Evolutionary conservation across 2,888 invertebrate genomes (phyloP).

Genomic region (Meiosimyza platycephala): DNA sequence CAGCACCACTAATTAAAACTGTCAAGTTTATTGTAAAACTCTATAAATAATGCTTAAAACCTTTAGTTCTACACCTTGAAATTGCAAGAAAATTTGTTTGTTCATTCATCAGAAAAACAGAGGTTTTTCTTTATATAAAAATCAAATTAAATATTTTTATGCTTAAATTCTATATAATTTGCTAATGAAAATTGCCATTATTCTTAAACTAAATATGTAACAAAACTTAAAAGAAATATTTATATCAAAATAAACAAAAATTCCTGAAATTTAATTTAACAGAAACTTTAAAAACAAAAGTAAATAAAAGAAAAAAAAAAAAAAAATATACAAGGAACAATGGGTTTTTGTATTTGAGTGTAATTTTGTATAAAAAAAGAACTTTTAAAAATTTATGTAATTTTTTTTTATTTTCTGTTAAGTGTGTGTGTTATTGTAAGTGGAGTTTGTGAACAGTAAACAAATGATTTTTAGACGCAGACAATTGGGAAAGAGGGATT

Average conservation of each 20-base stretch:
- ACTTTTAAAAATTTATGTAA: constrained; percentile 13
- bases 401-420: constrained; percentile 34
- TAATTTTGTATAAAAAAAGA: constrained; percentile 40
- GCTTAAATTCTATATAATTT: no score
- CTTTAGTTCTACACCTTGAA: neutral
- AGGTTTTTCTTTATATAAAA: no score
- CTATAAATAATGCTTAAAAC: no score
- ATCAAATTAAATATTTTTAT: no score
- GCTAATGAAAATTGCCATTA: constrained; percentile 1
- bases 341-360: constrained; percentile 20
- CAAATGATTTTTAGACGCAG: constrained; percentile 84
- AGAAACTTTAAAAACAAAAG: constrained; percentile 41
- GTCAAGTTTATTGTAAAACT: no score
- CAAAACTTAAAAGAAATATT: neutral
- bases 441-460: constrained; percentile 66
- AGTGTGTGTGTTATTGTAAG: constrained; percentile 48
- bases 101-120: no score
- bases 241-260: neutral
- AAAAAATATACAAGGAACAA: constrained; percentile 29
- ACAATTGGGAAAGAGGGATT: constrained; percentile 77
- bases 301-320: constrained; percentile 36
- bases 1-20: no score
- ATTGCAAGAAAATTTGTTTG: no score
- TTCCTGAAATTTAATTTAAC: constrained; percentile 33
- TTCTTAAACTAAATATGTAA: neutral